phyloP scores from a whole-genome alignment of 2,888 invertebrate genomes.

The Microctonus brassicae region DNA sequence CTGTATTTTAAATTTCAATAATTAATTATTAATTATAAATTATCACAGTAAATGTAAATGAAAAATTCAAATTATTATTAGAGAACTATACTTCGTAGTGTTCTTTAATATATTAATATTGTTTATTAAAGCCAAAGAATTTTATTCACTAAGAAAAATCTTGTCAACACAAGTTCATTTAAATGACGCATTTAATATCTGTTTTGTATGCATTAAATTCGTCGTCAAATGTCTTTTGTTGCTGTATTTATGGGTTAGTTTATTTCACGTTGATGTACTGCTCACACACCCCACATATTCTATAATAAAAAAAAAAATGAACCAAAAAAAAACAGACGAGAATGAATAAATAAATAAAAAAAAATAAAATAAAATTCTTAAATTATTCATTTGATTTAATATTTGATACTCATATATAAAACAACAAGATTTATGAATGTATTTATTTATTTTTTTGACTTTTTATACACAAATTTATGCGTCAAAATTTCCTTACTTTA shows the following conservation, averaged over 20 bases:
- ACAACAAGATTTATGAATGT: not conserved
- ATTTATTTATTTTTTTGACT: no score
- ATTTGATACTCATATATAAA: not conserved
- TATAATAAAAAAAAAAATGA: not conserved
- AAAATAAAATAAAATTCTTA: not conserved
- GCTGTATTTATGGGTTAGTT: no score
- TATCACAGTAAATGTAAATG: no score
- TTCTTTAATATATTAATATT: no score
- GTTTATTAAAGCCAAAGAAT: no score
- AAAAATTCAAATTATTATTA: no score
- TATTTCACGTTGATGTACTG: no score
- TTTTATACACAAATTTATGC: not conserved
- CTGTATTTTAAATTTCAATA: no score
- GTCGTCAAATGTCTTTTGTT: not conserved
- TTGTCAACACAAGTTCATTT: no score
- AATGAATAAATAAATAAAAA: not conserved
- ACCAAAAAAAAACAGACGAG: not conserved
- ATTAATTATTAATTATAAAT: no score
- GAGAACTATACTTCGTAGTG: no score
- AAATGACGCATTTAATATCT: not conserved
- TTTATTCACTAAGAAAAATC: no score
- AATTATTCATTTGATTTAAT: not conserved
- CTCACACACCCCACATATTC: not conserved
- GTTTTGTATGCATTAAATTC: conserved; percentile 5
- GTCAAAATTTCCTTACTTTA: not conserved